Evolutionary conservation across 1,140 invertebrate genomes (phyloP), one percentile per base, ranked within the genome.

Genomic region (Archivesica marissinica): DNA sequence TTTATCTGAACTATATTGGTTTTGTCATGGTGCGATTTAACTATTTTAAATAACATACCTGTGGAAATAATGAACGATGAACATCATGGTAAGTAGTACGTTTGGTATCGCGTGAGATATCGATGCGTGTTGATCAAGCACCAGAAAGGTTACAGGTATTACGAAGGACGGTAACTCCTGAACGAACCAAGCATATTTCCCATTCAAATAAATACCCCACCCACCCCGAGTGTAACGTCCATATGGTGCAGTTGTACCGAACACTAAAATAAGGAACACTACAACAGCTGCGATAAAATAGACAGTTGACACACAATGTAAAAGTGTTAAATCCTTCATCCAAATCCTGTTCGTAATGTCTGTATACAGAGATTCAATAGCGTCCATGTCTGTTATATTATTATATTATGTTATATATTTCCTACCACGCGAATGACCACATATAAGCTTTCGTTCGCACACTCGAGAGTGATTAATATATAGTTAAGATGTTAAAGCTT

Each of bases 11-110:
- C n/a, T n/a, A n/a, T n/a, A n/a, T n/a, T n/a, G n/a, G n/a, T 20
- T 64, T 64, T 64, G 59, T 64, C 11, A 13, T 11, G n/a, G 13
- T 78, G 17, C 6, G 38, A 41, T 78, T 44, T 41, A 20, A 11
- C 39, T 50, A 52, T 0, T 47, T 7, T 17, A 47, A 81, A 17
- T 30, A 68, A 20, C 84, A 85, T 88, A 94, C 94, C 94, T 93
- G 61, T 95, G 93, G 64, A 94, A 87, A 84, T 95, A 95, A 88
- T 95, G 94, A n/a, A 92, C 23, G 15, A 93, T 47, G 81, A 94
- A 94, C 20, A 94, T 81, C 17, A 61, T 75, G 4, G 94, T 15
- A n/a, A 92, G 74, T 11, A 95, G 81, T 52, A 86, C 75, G 86
- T 94, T 94, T 3, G 90, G 75, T 23, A 59, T 33, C 47, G 83